These are phyloP conservation scores for Euclidia mi DNA, from an alignment of 2,888 invertebrate species.

Conservation along the genomic window DNA sequence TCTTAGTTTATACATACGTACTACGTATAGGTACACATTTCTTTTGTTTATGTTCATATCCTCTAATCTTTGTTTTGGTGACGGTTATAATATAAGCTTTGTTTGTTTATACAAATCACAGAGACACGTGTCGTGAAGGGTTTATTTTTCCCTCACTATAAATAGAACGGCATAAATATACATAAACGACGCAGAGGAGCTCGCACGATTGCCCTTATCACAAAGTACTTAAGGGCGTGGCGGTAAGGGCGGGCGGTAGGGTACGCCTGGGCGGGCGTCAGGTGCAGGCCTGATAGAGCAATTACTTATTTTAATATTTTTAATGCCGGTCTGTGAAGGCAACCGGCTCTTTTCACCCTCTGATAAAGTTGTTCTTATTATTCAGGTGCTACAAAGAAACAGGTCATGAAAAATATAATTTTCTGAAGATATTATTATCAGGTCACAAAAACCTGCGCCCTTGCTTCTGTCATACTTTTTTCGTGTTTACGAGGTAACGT, in stretches of 20 bases:
- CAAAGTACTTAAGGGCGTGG: slow-evolving; percentile 70
- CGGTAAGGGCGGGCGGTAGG: slow-evolving; percentile 57
- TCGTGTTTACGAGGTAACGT: not conserved
- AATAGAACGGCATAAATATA: slow-evolving; percentile 59
- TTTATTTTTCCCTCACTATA: slow-evolving; percentile 52
- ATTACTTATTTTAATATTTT: slow-evolving; percentile 87
- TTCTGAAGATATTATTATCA: slow-evolving; percentile 27
- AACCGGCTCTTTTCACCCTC: slow-evolving; percentile 68
- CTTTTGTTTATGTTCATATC: slow-evolving; percentile 6
- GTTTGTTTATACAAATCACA: slow-evolving; percentile 42
- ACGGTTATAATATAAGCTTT: slow-evolving; percentile 17
- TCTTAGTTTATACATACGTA: slow-evolving; percentile 27
- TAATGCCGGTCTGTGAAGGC: slow-evolving; percentile 73
- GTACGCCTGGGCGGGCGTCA: slow-evolving; percentile 69
- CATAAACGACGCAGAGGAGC: slow-evolving; percentile 52
- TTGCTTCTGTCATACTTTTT: slow-evolving; percentile 10
- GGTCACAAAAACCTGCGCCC: slow-evolving; percentile 22
- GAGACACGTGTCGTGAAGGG: slow-evolving; percentile 49
- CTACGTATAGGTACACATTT: slow-evolving; percentile 8
- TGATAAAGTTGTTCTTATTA: slow-evolving; percentile 70
- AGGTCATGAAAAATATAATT: slow-evolving; percentile 45
- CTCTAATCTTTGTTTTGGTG: slow-evolving; percentile 30
- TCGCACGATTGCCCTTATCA: slow-evolving; percentile 74
- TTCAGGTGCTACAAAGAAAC: slow-evolving; percentile 62
- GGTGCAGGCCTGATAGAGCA: slow-evolving; percentile 84